A percentile compares a stretch with the other conserved stretches of the same genome.
Conservation (phyloP, 2,888 invertebrate species). For the Aphidoletes aphidimyza region DNA sequence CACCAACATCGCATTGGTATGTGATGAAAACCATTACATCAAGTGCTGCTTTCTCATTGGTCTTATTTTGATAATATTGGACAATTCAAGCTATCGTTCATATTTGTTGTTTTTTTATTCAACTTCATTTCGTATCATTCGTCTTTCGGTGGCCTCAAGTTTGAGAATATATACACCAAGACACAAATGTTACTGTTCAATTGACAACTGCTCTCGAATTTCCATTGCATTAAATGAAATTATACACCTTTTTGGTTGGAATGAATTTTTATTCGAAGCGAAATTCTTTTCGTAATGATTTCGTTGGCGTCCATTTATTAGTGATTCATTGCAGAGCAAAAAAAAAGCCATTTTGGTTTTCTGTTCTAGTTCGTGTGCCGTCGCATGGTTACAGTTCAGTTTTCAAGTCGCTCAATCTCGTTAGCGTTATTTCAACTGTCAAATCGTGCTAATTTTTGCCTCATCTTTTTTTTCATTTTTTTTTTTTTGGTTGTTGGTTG, state of each 20-base stretch:
- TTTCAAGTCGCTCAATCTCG: background rate
- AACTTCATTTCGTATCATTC: background rate
- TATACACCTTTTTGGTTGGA: background rate
- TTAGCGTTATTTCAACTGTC: slow-evolving; percentile 1
- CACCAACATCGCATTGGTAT: background rate
- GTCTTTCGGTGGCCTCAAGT: background rate
- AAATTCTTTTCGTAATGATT: slow-evolving; percentile 18
- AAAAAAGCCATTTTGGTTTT: background rate
- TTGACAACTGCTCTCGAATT: background rate
- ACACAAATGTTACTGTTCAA: background rate
- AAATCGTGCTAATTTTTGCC: slow-evolving; percentile 15
- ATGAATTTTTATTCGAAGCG: background rate
- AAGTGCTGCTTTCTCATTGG: background rate
- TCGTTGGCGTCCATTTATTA: slow-evolving; percentile 7
- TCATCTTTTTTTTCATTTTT: background rate
- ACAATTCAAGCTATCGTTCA: background rate
- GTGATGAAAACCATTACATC: background rate
- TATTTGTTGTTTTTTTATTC: background rate
- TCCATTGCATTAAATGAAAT: background rate
- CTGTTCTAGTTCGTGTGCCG: background rate
- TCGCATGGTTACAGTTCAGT: background rate
- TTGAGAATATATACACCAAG: background rate
- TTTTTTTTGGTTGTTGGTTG: background rate
- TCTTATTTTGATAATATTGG: slow-evolving; percentile 37
- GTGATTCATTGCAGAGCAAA: slow-evolving; percentile 8